A percentile compares a stretch with the other conserved stretches of the same genome.
phyloP scores from a whole-genome alignment of 2,888 invertebrate species.

The Smittia aterrima region DNA sequence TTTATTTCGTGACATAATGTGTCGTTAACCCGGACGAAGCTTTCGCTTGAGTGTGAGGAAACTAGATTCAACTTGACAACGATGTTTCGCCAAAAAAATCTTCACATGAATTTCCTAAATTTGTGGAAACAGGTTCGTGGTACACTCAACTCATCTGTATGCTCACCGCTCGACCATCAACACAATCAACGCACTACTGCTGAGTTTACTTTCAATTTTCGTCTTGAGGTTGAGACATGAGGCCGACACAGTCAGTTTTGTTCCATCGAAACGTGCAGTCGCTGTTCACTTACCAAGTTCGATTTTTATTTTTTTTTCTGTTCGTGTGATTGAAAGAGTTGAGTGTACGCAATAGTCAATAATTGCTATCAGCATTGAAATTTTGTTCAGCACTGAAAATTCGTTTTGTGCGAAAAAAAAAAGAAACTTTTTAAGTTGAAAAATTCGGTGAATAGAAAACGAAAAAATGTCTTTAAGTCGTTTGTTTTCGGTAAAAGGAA shows the following conservation, averaged over 20 bases:
- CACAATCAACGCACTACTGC: not conserved
- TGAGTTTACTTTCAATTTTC: conserved; percentile 13
- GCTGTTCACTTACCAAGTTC: not conserved
- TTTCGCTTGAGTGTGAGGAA: too few species aligned
- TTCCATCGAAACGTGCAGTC: conserved; percentile 15
- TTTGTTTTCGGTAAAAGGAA: not conserved
- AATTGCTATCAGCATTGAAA: not conserved
- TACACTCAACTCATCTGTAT: not conserved
- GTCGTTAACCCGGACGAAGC: not conserved
- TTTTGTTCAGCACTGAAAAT: not conserved
- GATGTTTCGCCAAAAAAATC: not conserved
- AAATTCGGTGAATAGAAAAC: not conserved
- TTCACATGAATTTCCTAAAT: not conserved
- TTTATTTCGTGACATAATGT: not conserved
- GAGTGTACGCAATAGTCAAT: conserved; percentile 22
- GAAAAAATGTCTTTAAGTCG: conserved; percentile 29
- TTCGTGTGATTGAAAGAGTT: not conserved
- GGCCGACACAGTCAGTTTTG: conserved; percentile 28
- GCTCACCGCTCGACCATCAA: not conserved
- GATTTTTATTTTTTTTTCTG: too few species aligned
- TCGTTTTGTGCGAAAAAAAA: not conserved
- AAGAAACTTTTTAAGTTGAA: conserved; percentile 25
- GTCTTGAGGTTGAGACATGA: conserved; percentile 9
- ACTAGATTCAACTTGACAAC: not conserved
- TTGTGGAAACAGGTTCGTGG: not conserved